Evolutionary conservation across 2,888 invertebrate species (phyloP), one percentile per base, ranked within the genome.

Genomic region (Phlogophora meticulosa): DNA sequence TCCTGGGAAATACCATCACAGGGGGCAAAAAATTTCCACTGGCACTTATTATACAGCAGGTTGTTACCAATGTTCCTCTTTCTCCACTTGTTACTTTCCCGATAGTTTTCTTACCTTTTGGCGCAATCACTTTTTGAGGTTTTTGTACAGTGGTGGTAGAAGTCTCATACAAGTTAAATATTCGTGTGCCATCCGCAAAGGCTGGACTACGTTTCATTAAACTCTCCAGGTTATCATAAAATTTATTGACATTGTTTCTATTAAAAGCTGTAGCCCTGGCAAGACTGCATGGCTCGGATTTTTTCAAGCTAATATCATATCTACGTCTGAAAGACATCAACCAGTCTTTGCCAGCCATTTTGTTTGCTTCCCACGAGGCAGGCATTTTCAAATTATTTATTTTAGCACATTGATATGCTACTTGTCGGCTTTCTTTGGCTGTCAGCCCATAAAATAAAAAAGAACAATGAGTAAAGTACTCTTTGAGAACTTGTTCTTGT

Each of bases 1-100:
- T 83, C 38, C 90, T 78, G 1, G 88, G 88, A 65, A 91, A 91
- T 4, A 91, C 77, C 79, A 89, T 83, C 13, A 74, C 85, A 24
- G 90, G 88, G 20, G 87, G 88, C 48, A 89, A 71, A 15, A 62
- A 53, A 22, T 72, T 67, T 36, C 87, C 87, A 66, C 76, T 72
- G 7, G 90, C 89, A 63, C 72, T 76, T 11, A 91, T 67, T 20
- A 86, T 86, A 53, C 78, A 80, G 58, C 83, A 83, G 7, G 85
- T 87, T 10, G 89, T 91, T 15, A 87, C 87, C 20, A 88, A 63
- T 17, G 63, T 69, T 0, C 88, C 88, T 68, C 85, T 81, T 81
- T 90, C 90, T 7, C 80, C 88, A 65, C 87, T 88, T 28, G 88
- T 87, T 3, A 77, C 84, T 75, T 81, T 86, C 56, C 68, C 72